Base-by-base conservation (phyloP, 2,888 invertebrate species). In the Hemithea aestivaria region DNA sequence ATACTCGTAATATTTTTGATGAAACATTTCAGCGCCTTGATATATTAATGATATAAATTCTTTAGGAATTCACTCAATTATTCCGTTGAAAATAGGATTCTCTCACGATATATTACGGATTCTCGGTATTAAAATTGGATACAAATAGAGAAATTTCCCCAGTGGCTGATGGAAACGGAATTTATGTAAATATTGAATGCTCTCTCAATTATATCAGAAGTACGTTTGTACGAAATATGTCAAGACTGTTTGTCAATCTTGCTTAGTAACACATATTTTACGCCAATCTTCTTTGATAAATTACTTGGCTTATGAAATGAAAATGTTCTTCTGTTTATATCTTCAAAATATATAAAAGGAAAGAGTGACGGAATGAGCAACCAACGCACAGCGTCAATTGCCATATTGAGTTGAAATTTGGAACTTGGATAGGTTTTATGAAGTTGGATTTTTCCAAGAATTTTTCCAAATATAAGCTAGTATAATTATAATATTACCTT, bases 61-160 rank as follows among this genome's bases (percentile, higher is more conserved):
- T 47, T 47, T 40, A 37, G 29, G 27, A 35, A 34, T 35, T 35
- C 20, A 28, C 26, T 43, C n/a, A 42, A 43, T 38, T 39, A 47
- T 47, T 40, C 40, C 32, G 26, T 40, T 38, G 10, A 22, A 20
- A 31, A 33, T 31, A 27, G 33, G 10, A 27, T 40, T 33, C 22
- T 29, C 36, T 34, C 5, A 4, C 30, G 32, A 42, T 43, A 40
- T 40, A 40, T 29, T 30, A 36, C 24, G 26, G 11, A 41, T 39
- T 41, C 35, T 27, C 35, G 26, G 35, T 32, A 35, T 39, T 29
- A 38, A 41, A 38, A 45, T 38, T 31, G 10, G 9, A 23, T 33
- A 38, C 32, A 35, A 16, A 12, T 35, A 34, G 21, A 34, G 21
- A 26, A 24, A 34, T 34, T 27, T 34, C 27, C 27, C 26, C 27